Evolutionary conservation across 2,797 vertebrate genomes (phyloP).

Genomic region (Artibeus jamaicensis): DNA sequence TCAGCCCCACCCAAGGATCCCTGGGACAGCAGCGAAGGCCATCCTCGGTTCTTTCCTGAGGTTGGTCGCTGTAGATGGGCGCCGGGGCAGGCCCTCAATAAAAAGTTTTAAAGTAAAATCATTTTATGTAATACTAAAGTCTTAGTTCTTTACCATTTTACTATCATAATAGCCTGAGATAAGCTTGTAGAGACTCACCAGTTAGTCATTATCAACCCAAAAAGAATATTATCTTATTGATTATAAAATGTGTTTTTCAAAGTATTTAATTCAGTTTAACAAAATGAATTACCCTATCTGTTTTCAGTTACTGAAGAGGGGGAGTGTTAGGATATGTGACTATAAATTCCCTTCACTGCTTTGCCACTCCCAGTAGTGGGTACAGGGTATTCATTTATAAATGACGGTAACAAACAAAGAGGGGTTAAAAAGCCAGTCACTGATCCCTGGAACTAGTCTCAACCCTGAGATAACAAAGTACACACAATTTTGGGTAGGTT

Average conservation of each 20-base stretch:
- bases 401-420: not conserved
- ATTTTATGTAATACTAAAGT: not conserved
- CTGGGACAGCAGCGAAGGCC: too few species aligned
- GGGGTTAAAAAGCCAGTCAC: not conserved
- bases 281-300: not conserved
- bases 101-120: not conserved
- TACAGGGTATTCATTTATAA: not conserved
- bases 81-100: too few species aligned
- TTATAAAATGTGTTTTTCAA: not conserved
- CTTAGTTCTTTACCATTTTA: not conserved
- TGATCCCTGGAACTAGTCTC: not conserved
- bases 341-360: not conserved
- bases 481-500: not conserved
- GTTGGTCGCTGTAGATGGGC: too few species aligned
- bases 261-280: not conserved
- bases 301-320: not conserved
- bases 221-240: not conserved
- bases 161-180: not conserved
- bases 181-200: not conserved
- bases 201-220: not conserved
- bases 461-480: not conserved
- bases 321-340: not conserved
- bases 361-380: not conserved
- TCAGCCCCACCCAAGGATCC: too few species aligned
- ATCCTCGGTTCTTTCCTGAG: too few species aligned